phyloP scores from a whole-genome alignment of 1,140 invertebrate species.

The Nomia melanderi region DNA sequence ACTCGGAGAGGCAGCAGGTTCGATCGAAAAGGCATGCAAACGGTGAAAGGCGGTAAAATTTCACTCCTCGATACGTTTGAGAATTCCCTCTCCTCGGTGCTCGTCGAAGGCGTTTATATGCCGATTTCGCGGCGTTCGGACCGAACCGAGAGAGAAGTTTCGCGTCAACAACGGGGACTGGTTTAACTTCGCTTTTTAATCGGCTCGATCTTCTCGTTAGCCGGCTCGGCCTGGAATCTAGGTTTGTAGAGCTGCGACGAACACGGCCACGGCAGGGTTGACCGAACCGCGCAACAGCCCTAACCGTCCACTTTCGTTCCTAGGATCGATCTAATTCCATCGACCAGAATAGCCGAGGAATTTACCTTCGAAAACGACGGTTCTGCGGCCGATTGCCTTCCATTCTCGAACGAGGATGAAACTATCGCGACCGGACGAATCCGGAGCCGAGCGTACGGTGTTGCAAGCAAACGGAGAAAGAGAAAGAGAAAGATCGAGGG shows the following conservation, averaged over 20 bases:
- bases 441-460: not conserved
- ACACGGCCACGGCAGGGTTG: constrained; percentile 11
- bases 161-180: constrained; percentile 49
- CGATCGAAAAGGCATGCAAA: constrained; percentile 57
- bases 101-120: constrained; percentile 31
- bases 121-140: constrained; percentile 47
- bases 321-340: not conserved
- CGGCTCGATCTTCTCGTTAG: constrained; percentile 40
- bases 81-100: constrained; percentile 32
- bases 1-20: constrained; percentile 46
- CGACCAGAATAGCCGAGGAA: not conserved
- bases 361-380: too few species aligned
- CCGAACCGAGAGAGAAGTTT: constrained; percentile 50
- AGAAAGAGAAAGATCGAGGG: not conserved
- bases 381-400: too few species aligned
- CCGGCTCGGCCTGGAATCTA: constrained; percentile 51
- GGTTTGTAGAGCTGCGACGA: constrained; percentile 62
- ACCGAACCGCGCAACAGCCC: constrained; percentile 15
- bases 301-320: constrained; percentile 21
- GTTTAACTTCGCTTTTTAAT: constrained; percentile 67
- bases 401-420: too few species aligned
- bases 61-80: constrained; percentile 63
- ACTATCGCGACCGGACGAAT: not conserved
- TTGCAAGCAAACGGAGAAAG: not conserved
- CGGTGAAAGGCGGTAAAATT: constrained; percentile 69